phyloP scores from a whole-genome alignment of 2,797 vertebrate species.

The Fistularia tabacaria region DNA sequence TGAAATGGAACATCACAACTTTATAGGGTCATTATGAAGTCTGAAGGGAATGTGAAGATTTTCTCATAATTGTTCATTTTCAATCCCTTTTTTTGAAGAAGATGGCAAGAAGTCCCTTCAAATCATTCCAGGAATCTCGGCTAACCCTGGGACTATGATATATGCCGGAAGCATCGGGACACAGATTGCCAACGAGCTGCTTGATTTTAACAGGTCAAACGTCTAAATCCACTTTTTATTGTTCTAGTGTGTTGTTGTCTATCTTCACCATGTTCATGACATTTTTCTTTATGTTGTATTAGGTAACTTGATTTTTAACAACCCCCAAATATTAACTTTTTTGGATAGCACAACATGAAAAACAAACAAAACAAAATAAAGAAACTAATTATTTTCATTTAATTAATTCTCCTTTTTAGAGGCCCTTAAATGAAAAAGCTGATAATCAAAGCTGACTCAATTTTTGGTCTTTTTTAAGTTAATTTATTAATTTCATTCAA shows the following conservation, averaged over 20 bases:
- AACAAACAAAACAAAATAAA: no score
- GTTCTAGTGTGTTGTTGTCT: no score
- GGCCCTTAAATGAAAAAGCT: no score
- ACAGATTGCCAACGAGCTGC: slow-evolving; percentile 86
- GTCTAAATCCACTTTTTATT: not conserved
- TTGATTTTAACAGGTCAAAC: slow-evolving; percentile 86
- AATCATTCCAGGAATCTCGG: slow-evolving; percentile 80
- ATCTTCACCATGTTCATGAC: no score
- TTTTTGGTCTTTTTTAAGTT: no score
- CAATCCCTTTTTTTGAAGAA: slow-evolving; percentile 46
- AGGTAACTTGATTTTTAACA: no score
- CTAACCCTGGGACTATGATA: slow-evolving; percentile 76
- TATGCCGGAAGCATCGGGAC: slow-evolving; percentile 88
- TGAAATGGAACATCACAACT: not conserved
- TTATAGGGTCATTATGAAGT: not conserved
- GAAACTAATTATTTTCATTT: no score
- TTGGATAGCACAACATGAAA: no score
- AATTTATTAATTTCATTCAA: no score
- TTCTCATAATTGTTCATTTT: not conserved
- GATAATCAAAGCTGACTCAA: no score
- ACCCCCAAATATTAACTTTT: no score
- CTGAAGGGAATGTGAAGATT: not conserved
- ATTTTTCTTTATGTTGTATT: not conserved
- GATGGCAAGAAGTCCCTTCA: slow-evolving; percentile 79
- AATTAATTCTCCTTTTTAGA: no score